Conservation (phyloP, 1,140 invertebrate species). For the Chironomus striatipennis region DNA sequence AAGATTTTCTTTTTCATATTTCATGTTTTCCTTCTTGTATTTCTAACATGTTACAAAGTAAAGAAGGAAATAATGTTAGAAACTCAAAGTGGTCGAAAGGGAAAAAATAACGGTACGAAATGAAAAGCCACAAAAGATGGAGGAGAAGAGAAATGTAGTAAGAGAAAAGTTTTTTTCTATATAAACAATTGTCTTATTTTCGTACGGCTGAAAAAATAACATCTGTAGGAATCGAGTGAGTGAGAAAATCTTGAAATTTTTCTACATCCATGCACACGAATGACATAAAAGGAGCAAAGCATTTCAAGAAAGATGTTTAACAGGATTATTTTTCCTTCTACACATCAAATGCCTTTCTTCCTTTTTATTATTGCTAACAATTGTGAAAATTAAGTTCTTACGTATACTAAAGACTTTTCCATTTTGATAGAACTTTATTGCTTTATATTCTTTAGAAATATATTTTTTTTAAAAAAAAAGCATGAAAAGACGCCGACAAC, state of each 20-base stretch:
- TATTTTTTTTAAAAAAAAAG: too few species aligned
- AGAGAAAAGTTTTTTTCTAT: background rate
- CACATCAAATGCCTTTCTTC: slow-evolving; percentile 1
- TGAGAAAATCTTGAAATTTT: slow-evolving; percentile 16
- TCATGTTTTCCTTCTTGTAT: background rate
- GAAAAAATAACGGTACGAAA: background rate
- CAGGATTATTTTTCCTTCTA: slow-evolving; percentile 7
- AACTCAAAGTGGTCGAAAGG: background rate
- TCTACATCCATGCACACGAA: slow-evolving; percentile 4
- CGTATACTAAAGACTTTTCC: background rate
- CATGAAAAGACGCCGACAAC: too few species aligned
- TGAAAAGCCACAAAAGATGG: background rate
- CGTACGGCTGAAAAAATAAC: slow-evolving; percentile 21
- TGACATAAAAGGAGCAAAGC: slow-evolving; percentile 19
- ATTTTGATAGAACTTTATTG: background rate
- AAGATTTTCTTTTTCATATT: background rate
- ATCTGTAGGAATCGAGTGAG: slow-evolving; percentile 16
- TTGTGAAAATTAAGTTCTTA: too few species aligned
- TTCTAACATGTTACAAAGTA: background rate
- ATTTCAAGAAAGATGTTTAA: slow-evolving; percentile 6
- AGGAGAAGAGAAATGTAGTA: too few species aligned
- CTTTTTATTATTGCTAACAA: background rate
- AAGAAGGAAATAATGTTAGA: background rate
- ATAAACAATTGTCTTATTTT: slow-evolving; percentile 21
- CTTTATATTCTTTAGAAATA: too few species aligned